Base-by-base conservation (phyloP, 2,797 vertebrate species). In the Gorsachius magnificus region DNA sequence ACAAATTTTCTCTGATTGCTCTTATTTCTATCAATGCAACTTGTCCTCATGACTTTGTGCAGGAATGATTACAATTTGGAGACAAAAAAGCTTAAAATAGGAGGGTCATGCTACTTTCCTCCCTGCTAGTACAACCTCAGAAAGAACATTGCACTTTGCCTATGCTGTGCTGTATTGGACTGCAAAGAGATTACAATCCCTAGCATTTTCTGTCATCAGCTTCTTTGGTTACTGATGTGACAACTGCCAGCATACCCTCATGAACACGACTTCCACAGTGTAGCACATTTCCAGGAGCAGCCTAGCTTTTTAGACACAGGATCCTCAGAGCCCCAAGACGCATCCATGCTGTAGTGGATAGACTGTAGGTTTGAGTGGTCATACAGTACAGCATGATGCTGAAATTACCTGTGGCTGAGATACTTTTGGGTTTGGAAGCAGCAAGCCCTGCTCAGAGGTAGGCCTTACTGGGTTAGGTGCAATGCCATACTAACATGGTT, bases 311-410 rank as follows among this genome's bases (percentile, higher is more conserved):
- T 13, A 56, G 16, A 38, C 0, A 0, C 17, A 61, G 31, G 18
- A 78, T 54, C 9, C 6, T 58, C 25, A 60, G 22, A 90, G 5
- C 7, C n/a, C 50, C 56, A 78, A 78, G 13, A 45, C 1, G 2
- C 24, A 58, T 12, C 16, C 6, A 3, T 2, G 13, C 10, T 4
- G 1, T 3, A 16, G 43, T 1, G 16, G 10, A 28, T 1, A 54
- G 21, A 19, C 24, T 11, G 11, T 5, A 16, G 3, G 0, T 22
- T 33, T 53, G 24, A 38, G 24, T 0, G 1, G 6, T 36, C 16
- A 38, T 8, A 21, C 13, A 46, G 8, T 1, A 36, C 21, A 57
- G 22, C 5, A 25, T 20, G 18, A 31, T 29, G 21, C 5, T n/a
- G 17, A 63, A 74, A 24, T 11, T 26, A 24, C 31, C 53, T 31